Evolutionary conservation across 2,797 vertebrate genomes (phyloP).

Genomic region (Ptychadena robeensis): DNA sequence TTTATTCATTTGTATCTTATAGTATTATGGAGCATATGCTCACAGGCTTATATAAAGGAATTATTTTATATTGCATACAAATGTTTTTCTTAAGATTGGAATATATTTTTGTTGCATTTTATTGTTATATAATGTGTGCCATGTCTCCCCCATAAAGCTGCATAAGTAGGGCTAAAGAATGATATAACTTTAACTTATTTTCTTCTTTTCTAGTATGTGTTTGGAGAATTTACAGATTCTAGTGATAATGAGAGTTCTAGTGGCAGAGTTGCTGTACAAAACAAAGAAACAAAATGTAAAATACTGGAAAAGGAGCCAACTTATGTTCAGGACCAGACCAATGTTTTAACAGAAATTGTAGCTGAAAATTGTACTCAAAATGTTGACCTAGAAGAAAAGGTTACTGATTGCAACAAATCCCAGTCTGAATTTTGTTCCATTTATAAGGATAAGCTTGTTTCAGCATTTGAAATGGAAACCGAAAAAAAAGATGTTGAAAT

Average conservation of each 20-base stretch:
- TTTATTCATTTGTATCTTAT: no score
- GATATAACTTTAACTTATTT: background rate
- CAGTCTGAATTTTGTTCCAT: no score
- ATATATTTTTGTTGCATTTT: background rate
- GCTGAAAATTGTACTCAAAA: background rate
- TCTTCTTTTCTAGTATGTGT: slow-evolving; percentile 70
- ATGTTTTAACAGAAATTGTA: background rate
- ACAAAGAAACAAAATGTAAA: background rate
- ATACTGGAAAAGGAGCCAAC: background rate
- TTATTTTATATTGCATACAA: no score
- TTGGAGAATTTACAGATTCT: slow-evolving; percentile 71
- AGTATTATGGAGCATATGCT: no score
- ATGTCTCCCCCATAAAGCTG: background rate
- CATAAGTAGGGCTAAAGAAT: background rate
- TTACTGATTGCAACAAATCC: background rate
- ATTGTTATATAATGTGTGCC: background rate
- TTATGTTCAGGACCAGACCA: background rate
- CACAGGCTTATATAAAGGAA: no score
- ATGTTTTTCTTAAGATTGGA: no score
- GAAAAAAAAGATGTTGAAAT: background rate
- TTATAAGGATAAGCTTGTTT: background rate
- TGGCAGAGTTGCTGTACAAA: background rate
- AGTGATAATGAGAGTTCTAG: slow-evolving; percentile 66
- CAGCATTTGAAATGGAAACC: background rate
- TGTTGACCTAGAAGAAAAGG: background rate